Evolutionary conservation across 2,797 vertebrate species (phyloP), one percentile per base, ranked within the genome.

Genomic region (Peromyscus aztecus): DNA sequence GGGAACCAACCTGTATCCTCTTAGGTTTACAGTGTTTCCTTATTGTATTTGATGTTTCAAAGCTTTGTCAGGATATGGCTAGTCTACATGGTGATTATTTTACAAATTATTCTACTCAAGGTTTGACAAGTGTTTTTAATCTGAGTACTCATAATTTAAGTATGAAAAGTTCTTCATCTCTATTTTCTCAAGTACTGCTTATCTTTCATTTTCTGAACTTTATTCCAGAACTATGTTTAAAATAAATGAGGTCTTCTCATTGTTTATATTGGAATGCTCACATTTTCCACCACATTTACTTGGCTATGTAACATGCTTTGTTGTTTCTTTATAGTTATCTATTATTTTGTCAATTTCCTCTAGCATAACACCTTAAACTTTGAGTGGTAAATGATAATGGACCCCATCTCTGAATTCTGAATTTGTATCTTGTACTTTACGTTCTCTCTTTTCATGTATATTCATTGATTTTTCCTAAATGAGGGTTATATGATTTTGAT

Each of bases 61-160:
- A 40, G 37, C 27, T 85, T 82, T 43, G 14, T 82, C 43, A 67
- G 34, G 17, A 76, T 31, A 73, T 52, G 14, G 29, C 29, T 81
- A 71, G 49, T 90, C 29, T 88, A 14, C 77, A 61, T 67, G 43
- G 55, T 55, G 8, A 59, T 91, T 93, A 89, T 78, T 40, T 96
- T 94, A 90, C 27, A 55, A 89, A 86, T 91, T 86, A 40, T 52
- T 31, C 17, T 73, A 12, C 52, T 93, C 40, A 75, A 23, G 23
- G 37, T 52, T 91, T 92, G 52, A 86, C 52, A 94, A 63, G 23
- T 31, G 27, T 84, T 96, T 94, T 94, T 43, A 90, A 95, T 82
- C 52, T 73, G 46, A 81, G 7, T 82, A 34, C 46, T 85, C 77
- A 40, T 40, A 11, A 1, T 89, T 92, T 52, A 91, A 86, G 71